A percentile compares a stretch with the other conserved stretches of the same genome.
Evolutionary conservation across 2,113 vertebrate species (phyloP).

Genomic region (Cheilinus undulatus): DNA sequence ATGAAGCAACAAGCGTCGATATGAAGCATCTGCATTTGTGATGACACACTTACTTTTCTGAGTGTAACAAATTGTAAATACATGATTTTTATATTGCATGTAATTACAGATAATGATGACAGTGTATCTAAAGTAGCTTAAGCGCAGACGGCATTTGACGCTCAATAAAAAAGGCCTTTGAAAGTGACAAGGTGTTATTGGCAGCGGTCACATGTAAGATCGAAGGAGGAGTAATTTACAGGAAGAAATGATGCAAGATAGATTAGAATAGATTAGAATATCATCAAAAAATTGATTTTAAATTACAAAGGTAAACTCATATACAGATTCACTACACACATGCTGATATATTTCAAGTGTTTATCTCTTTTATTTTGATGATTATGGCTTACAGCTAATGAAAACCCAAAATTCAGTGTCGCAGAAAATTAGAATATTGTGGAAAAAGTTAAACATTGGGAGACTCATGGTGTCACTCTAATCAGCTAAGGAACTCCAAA

Average conservation of each 20-base stretch:
- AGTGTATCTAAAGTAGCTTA: not conserved
- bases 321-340: too few relatives aligned
- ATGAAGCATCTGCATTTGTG: not conserved
- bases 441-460: too few relatives aligned
- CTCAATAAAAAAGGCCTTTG: constrained; percentile 3
- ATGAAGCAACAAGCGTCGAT: not conserved
- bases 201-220: constrained; percentile 49
- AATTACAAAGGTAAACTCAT: too few relatives aligned
- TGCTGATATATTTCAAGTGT: too few relatives aligned
- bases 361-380: too few relatives aligned
- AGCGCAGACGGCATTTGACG: not conserved
- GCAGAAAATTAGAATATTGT: too few relatives aligned
- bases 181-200: constrained; percentile 40
- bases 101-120: constrained; percentile 20
- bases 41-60: not conserved
- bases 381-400: too few relatives aligned
- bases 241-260: constrained; percentile 34
- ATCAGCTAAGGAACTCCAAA: too few relatives aligned
- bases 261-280: too few relatives aligned
- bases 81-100: constrained; percentile 26
- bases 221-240: constrained; percentile 23
- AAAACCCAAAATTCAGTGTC: too few relatives aligned
- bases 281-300: too few relatives aligned
- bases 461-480: too few relatives aligned
- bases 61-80: constrained; percentile 10